Evolutionary conservation across 2,797 vertebrate genomes (phyloP).

Genomic region (Halcyon smyrnensis): DNA sequence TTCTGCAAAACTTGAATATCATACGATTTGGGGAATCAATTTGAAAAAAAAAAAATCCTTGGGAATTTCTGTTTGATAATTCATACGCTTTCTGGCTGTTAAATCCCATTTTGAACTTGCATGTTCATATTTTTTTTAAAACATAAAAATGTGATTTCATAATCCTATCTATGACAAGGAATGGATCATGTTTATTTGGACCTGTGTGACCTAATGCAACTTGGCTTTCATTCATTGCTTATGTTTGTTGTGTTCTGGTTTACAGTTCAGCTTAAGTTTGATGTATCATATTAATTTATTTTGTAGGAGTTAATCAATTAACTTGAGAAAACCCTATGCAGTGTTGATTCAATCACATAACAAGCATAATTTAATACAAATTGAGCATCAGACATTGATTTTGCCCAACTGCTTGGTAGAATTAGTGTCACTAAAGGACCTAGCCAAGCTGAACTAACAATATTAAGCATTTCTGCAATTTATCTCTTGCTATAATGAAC

Average conservation of each 20-base stretch:
- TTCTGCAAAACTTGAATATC: background rate
- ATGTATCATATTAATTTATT: constrained; percentile 74
- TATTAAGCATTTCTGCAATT: constrained; percentile 78
- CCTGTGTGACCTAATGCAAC: background rate
- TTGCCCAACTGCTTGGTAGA: constrained; percentile 75
- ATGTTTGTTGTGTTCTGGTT: constrained; percentile 56
- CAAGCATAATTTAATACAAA: constrained; percentile 81
- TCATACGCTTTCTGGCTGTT: background rate
- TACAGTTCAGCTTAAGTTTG: constrained; percentile 64
- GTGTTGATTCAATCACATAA: constrained; percentile 77
- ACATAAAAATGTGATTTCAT: background rate
- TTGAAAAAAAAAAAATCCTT: background rate
- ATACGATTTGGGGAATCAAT: background rate
- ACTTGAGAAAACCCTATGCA: constrained; percentile 74
- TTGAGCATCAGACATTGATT: constrained; percentile 77
- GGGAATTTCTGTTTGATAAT: background rate
- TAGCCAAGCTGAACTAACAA: constrained; percentile 79
- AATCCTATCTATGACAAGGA: background rate
- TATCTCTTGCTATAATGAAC: constrained; percentile 77
- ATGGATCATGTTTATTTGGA: background rate
- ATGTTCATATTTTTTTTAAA: background rate
- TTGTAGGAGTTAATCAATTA: constrained; percentile 78
- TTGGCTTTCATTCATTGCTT: constrained; percentile 4
- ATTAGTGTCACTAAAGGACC: constrained; percentile 77
- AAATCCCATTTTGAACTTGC: background rate